Conservation (phyloP, 2,113 vertebrate genomes). For the Empidonax alnorum region DNA sequence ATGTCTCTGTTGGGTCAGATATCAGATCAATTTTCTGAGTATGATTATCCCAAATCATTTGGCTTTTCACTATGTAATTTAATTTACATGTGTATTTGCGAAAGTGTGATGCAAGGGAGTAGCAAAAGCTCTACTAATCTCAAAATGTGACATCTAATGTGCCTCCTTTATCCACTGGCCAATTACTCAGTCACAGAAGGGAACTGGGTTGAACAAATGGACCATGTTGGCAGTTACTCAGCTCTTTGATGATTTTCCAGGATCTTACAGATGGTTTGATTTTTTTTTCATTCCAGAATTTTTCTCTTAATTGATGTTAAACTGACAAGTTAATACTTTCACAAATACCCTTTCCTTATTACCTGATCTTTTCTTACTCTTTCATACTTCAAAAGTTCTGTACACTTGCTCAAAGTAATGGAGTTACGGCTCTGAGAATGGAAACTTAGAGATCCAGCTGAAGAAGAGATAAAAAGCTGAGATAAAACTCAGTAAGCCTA, state of each 20-base stretch:
- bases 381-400: neutral
- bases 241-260: conserved; percentile 51
- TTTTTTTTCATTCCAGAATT: conserved; percentile 20
- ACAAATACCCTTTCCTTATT: neutral
- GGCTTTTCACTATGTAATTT: conserved; percentile 1
- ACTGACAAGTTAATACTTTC: neutral
- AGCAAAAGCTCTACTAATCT: conserved; percentile 28
- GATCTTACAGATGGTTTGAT: conserved; percentile 36
- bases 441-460: neutral
- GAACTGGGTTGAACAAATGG: conserved; percentile 16
- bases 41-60: neutral
- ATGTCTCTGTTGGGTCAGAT: neutral
- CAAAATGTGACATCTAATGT: conserved; percentile 7
- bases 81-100: neutral
- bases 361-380: neutral
- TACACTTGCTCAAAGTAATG: neutral
- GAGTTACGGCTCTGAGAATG: neutral
- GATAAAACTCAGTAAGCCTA: neutral
- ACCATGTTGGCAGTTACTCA: neutral
- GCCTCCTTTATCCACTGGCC: conserved; percentile 2
- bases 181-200: conserved; percentile 24
- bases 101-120: neutral
- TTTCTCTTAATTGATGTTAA: conserved; percentile 7
- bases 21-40: conserved; percentile 10
- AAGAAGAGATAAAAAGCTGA: neutral